phyloP scores from a whole-genome alignment of 2,797 vertebrate genomes.

The Synaphobranchus kaupii region DNA sequence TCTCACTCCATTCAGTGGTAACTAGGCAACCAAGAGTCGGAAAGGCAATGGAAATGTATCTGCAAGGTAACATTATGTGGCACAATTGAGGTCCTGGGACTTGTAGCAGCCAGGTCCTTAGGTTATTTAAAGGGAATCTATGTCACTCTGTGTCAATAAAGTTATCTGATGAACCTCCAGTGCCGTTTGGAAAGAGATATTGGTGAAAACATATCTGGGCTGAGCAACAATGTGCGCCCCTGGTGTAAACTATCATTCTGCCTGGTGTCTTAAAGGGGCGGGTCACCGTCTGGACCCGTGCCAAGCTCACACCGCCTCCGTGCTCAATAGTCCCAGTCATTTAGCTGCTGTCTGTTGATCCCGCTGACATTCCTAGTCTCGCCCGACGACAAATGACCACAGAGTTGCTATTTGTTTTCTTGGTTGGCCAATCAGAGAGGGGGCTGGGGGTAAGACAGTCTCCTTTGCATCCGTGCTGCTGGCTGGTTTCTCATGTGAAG shows the following conservation, averaged over 20 bases:
- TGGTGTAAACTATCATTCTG: slow-evolving; percentile 11
- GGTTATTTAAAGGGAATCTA: neutral
- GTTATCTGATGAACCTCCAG: slow-evolving; percentile 14
- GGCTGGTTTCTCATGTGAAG: too few relatives aligned
- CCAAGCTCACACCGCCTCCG: neutral
- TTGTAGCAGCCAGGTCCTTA: neutral
- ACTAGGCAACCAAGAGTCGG: neutral
- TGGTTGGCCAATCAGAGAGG: neutral
- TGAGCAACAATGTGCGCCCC: slow-evolving; percentile 20
- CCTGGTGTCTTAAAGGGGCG: slow-evolving; percentile 22
- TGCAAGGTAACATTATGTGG: neutral
- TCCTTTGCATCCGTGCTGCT: neutral
- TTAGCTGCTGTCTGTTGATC: neutral
- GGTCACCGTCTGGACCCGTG: slow-evolving; percentile 19
- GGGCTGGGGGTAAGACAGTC: neutral
- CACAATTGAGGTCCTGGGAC: neutral
- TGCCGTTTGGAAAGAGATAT: slow-evolving; percentile 37
- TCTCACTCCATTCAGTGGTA: neutral
- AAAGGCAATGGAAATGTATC: neutral
- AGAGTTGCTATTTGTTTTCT: neutral
- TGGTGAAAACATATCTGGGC: neutral
- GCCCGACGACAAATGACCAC: neutral
- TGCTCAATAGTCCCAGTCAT: neutral
- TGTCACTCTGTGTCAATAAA: slow-evolving; percentile 17
- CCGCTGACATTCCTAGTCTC: neutral